phyloP scores from a whole-genome alignment of 2,113 vertebrate species.

The Ceuthmochares aereus region DNA sequence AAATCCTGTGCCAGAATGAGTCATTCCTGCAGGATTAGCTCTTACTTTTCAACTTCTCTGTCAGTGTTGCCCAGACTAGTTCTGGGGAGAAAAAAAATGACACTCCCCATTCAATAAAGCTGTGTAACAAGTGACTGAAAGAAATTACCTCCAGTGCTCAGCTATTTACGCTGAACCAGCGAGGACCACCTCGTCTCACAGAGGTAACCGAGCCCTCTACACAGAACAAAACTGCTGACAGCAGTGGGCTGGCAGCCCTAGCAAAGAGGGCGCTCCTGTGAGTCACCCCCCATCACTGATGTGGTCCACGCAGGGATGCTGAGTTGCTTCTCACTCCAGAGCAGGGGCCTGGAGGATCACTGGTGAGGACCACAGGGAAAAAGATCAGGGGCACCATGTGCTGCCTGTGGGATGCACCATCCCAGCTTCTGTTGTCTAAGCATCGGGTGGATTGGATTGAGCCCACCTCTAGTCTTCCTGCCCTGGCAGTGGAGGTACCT shows the following conservation, averaged over 20 bases:
- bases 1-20: constrained; percentile 60
- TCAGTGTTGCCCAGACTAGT: constrained; percentile 66
- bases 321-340: neutral
- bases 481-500: neutral
- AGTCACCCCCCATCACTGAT: rapidly evolving
- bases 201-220: neutral
- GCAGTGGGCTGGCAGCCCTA: neutral
- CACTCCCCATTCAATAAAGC: constrained; percentile 37
- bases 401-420: rapidly evolving
- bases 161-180: neutral
- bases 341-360: rapidly evolving
- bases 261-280: rapidly evolving
- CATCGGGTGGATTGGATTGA: rapidly evolving
- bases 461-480: neutral
- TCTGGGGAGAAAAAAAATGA: constrained; percentile 40
- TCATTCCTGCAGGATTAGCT: constrained; percentile 58
- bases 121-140: constrained; percentile 11
- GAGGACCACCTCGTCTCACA: neutral
- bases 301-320: rapidly evolving
- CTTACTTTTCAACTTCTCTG: constrained; percentile 39
- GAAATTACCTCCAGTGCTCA: constrained; percentile 14
- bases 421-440: neutral
- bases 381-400: neutral
- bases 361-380: rapidly evolving
- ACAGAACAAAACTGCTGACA: rapidly evolving